Conservation (phyloP, 2,797 vertebrate genomes). For the Australoheros facetus region DNA sequence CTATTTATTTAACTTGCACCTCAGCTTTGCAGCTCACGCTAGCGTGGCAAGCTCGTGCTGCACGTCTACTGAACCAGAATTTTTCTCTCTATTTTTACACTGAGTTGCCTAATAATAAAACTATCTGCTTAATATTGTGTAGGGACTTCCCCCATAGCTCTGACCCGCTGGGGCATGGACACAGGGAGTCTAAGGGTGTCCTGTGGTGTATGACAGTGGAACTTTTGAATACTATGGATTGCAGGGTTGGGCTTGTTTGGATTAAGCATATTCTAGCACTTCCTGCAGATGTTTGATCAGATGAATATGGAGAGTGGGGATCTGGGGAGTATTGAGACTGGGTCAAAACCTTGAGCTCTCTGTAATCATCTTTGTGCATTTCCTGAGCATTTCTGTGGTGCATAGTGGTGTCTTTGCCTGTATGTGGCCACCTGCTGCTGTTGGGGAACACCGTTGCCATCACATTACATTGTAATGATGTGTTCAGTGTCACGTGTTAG, state of each 20-base stretch:
- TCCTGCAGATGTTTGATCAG: background rate
- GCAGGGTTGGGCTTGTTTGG: background rate
- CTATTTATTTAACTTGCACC: constrained; percentile 19
- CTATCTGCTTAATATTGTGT: background rate
- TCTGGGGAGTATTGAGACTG: background rate
- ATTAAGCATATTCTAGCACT: background rate
- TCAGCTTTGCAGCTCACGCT: background rate
- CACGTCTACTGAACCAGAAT: constrained; percentile 15
- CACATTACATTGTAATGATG: background rate
- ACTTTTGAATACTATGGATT: background rate
- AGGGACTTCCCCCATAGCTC: background rate
- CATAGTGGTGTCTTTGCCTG: background rate
- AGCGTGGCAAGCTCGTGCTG: background rate
- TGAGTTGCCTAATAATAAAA: background rate
- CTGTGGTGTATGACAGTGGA: background rate
- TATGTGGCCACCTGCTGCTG: background rate
- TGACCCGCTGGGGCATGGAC: background rate
- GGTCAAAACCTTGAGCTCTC: background rate
- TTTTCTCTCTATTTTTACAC: background rate
- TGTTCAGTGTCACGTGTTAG: background rate
- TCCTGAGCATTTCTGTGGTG: background rate
- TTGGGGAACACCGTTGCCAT: no score
- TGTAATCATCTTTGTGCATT: background rate
- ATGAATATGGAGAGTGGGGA: background rate
- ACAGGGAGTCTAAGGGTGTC: background rate